A percentile compares a stretch with the other conserved stretches of the same genome.
These are phyloP conservation scores for Conger conger DNA, from an alignment of 2,113 vertebrate genomes.

Conservation along the genomic window DNA sequence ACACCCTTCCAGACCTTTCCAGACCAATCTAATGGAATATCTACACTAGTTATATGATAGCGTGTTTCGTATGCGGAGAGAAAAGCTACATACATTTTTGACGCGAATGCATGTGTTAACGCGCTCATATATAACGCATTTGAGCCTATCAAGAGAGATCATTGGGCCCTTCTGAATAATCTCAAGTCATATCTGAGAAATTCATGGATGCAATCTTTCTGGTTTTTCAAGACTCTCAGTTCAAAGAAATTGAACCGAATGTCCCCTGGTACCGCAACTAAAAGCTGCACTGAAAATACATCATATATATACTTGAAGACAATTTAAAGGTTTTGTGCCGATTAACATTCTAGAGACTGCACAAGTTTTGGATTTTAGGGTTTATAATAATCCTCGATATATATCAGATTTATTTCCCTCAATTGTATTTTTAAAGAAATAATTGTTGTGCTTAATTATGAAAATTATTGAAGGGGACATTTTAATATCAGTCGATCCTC, in stretches of 20 bases:
- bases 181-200: too few species aligned
- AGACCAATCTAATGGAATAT: background rate
- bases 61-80: background rate
- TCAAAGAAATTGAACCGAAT: background rate
- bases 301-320: too few species aligned
- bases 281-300: background rate
- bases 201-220: background rate
- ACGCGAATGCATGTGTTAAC: background rate
- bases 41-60: background rate
- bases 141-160: background rate
- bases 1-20: background rate
- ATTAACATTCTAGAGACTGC: background rate
- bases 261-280: background rate
- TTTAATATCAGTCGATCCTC: too few species aligned
- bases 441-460: too few species aligned
- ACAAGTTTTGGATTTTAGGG: too few species aligned
- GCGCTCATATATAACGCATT: background rate
- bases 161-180: background rate
- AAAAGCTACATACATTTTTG: background rate
- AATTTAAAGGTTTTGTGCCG: too few species aligned
- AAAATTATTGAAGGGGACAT: too few species aligned
- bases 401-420: too few species aligned
- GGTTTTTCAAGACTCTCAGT: background rate
- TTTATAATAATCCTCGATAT: too few species aligned
- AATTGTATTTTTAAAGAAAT: too few species aligned